These are phyloP conservation scores for Zapus hudsonius DNA, from an alignment of 2,113 vertebrate species.

Conservation along the genomic window DNA sequence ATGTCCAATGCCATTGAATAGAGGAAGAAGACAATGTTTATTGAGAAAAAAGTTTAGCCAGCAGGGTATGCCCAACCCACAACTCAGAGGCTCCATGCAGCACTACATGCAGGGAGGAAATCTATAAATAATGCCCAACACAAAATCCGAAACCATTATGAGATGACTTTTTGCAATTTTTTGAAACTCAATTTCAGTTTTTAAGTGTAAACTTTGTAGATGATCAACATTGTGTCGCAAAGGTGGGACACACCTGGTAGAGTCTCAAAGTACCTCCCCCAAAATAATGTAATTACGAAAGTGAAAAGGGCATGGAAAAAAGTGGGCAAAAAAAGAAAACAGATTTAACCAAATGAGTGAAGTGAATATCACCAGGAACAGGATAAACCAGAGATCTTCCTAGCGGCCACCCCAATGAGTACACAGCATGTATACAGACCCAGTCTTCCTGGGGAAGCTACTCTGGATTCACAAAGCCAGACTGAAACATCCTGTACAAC, in stretches of 20 bases:
- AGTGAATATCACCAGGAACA: background rate
- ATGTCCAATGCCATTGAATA: background rate
- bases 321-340: background rate
- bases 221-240: no score
- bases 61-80: no score
- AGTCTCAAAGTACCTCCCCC: background rate
- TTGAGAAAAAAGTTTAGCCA: background rate
- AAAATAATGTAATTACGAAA: background rate
- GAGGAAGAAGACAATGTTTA: background rate
- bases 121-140: no score
- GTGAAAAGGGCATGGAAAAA: background rate
- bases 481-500: background rate
- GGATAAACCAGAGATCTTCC: background rate
- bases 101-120: no score
- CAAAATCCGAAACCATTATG: no score
- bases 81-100: no score
- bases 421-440: background rate
- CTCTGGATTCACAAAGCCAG: background rate
- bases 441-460: background rate
- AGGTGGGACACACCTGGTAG: no score
- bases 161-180: no score
- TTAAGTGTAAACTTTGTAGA: no score
- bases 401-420: background rate
- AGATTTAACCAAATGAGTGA: background rate
- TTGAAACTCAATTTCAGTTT: no score